phyloP scores from a whole-genome alignment of 2,888 invertebrate species.

The Cephonodes hylas region DNA sequence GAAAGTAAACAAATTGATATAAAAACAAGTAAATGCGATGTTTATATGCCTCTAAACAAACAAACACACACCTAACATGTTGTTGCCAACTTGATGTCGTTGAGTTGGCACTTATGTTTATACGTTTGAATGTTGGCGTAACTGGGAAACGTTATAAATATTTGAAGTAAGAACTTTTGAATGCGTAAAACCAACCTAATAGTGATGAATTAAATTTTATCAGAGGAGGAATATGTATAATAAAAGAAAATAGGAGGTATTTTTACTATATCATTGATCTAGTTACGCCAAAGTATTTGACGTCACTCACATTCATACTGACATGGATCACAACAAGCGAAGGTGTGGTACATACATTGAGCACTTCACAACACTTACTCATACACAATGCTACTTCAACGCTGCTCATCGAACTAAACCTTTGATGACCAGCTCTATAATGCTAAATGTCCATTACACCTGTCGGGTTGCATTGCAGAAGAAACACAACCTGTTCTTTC shows the following conservation, averaged over 20 bases:
- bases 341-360: not conserved
- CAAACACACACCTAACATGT: not conserved
- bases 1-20: slow-evolving; percentile 27
- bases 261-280: not conserved
- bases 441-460: not conserved
- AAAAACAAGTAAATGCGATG: slow-evolving; percentile 26
- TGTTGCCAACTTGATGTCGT: not conserved
- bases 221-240: no score
- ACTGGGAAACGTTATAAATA: not conserved
- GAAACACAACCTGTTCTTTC: not conserved
- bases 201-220: no score
- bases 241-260: no score
- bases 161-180: not conserved
- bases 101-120: not conserved
- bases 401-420: not conserved
- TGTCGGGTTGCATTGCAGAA: not conserved
- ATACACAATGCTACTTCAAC: slow-evolving; percentile 2
- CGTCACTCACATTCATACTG: not conserved
- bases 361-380: slow-evolving; percentile 1
- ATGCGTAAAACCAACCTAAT: no score
- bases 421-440: slow-evolving; percentile 5
- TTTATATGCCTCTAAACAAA: slow-evolving; percentile 21
- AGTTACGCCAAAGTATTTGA: not conserved
- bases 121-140: slow-evolving; percentile 1
- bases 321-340: not conserved